These are phyloP conservation scores for Bungarus multicinctus DNA, from an alignment of 2,113 vertebrate species.

Conservation along the genomic window DNA sequence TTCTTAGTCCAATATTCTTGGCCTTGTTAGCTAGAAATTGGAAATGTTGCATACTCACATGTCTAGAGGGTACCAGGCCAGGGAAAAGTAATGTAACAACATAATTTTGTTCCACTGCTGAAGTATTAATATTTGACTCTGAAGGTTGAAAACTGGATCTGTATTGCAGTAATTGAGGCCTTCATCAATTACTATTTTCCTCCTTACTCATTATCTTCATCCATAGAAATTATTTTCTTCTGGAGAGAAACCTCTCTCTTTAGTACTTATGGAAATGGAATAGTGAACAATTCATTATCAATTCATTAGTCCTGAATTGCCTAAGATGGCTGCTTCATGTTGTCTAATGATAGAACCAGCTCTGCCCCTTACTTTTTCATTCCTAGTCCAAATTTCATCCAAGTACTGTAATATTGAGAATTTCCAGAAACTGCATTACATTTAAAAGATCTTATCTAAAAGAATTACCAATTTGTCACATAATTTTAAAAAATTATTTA, in stretches of 20 bases:
- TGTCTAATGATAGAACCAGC: neutral
- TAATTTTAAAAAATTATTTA: constrained; percentile 26
- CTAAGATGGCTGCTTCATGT: neutral
- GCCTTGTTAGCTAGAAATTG: neutral
- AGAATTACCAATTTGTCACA: neutral
- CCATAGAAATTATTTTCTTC: neutral
- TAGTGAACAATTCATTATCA: neutral
- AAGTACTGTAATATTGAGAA: neutral
- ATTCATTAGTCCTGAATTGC: neutral
- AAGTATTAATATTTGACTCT: neutral
- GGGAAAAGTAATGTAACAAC: neutral
- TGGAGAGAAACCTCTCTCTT: neutral
- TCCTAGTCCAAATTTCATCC: neutral
- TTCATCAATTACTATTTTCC: neutral
- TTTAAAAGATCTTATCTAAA: neutral
- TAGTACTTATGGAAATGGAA: neutral
- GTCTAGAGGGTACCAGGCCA: neutral
- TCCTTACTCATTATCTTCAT: neutral
- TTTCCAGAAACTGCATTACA: neutral
- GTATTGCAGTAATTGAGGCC: neutral
- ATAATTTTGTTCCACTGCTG: neutral
- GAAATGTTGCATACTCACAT: neutral
- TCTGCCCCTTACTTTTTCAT: neutral
- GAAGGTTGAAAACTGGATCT: neutral
- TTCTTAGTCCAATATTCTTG: neutral